phyloP scores from a whole-genome alignment of 2,888 invertebrate genomes.

The Stratiomys singularior region DNA sequence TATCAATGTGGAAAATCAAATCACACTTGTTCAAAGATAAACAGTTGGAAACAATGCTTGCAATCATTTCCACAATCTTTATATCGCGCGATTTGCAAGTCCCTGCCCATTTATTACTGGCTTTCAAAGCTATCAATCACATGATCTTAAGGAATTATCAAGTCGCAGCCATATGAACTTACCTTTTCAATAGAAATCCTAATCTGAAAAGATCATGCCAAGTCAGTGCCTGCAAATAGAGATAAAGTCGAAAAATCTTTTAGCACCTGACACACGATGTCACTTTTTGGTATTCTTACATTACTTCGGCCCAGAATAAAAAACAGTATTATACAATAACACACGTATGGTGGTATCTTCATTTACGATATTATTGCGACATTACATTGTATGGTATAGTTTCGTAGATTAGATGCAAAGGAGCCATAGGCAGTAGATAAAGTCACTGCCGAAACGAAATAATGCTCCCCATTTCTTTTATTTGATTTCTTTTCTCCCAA shows the following conservation, averaged over 20 bases:
- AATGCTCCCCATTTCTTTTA: neutral
- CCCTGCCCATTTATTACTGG: neutral
- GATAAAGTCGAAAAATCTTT: neutral
- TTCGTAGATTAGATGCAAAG: slow-evolving; percentile 30
- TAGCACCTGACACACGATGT: neutral
- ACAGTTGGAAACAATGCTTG: neutral
- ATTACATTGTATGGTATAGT: slow-evolving; percentile 31
- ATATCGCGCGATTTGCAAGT: neutral
- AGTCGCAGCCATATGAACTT: neutral
- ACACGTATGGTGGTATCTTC: slow-evolving; percentile 6
- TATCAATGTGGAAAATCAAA: neutral
- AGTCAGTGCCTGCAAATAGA: neutral
- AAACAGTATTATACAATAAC: slow-evolving; percentile 1
- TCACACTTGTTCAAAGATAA: neutral
- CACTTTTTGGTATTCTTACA: neutral
- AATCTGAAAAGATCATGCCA: slow-evolving; percentile 1
- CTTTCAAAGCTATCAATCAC: slow-evolving; percentile 22
- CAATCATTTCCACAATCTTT: too few species aligned
- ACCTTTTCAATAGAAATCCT: slow-evolving; percentile 20
- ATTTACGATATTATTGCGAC: slow-evolving; percentile 36
- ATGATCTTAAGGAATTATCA: slow-evolving; percentile 12
- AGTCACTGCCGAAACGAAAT: neutral
- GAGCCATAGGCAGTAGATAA: slow-evolving; percentile 35
- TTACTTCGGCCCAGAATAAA: neutral
- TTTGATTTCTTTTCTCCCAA: neutral